phyloP scores from a whole-genome alignment of 1,140 invertebrate genomes.

The Trichomalopsis sarcophagae region DNA sequence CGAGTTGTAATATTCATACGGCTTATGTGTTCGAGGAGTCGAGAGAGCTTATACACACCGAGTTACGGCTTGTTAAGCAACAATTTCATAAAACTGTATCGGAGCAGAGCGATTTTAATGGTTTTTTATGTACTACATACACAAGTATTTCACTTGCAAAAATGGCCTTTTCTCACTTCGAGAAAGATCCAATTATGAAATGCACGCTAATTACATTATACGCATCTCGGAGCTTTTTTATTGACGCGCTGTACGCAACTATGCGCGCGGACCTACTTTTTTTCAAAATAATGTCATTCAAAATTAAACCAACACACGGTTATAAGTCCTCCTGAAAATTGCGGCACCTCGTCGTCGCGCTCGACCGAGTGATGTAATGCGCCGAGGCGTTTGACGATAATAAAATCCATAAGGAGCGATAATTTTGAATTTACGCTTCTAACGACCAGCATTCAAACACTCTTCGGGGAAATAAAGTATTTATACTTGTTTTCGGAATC shows the following conservation, averaged over 20 bases:
- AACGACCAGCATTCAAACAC: not conserved
- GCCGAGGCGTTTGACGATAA: not conserved
- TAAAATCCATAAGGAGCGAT: not conserved
- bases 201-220: not conserved
- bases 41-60: not conserved
- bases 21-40: not conserved
- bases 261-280: not conserved
- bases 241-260: no score
- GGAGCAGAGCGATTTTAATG: not conserved
- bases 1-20: not conserved
- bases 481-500: not conserved
- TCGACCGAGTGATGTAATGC: not conserved
- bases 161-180: not conserved
- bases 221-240: not conserved
- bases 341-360: not conserved
- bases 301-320: not conserved
- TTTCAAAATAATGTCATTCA: not conserved
- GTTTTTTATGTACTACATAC: not conserved
- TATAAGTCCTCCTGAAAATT: not conserved
- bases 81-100: constrained; percentile 5
- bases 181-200: not conserved
- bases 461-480: not conserved
- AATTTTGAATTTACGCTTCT: not conserved
- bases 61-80: constrained; percentile 5
- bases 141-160: not conserved